phyloP scores from a whole-genome alignment of 2,797 vertebrate species.

The Phyllotis vaccarum region DNA sequence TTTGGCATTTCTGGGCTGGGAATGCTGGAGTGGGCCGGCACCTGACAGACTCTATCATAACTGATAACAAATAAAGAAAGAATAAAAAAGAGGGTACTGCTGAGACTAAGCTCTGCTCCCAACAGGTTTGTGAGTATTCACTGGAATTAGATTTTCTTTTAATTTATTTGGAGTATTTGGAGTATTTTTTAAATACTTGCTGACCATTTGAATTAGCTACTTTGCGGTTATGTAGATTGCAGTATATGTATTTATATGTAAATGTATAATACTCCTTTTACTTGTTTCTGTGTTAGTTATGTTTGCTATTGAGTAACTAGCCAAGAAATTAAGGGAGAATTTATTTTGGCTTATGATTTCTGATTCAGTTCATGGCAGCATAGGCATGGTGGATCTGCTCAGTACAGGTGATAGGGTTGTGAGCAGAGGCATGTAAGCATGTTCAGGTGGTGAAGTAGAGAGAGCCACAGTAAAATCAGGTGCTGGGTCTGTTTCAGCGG shows the following conservation, averaged over 20 bases:
- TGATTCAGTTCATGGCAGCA: background rate
- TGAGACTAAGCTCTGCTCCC: background rate
- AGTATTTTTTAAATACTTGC: background rate
- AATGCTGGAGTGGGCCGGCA: background rate
- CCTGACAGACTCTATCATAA: background rate
- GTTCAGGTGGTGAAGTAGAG: background rate
- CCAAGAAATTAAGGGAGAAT: background rate
- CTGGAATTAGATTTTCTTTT: conserved; percentile 20
- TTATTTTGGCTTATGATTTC: background rate
- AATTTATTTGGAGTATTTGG: conserved; percentile 4
- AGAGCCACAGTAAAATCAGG: background rate
- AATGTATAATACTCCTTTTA: background rate
- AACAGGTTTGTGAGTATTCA: background rate
- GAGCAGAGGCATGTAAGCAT: background rate
- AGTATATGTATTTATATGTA: background rate
- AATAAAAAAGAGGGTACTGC: too few species aligned
- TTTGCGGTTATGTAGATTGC: background rate
- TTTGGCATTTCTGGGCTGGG: background rate
- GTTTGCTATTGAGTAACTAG: background rate
- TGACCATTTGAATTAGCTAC: conserved; percentile 17
- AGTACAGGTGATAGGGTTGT: background rate
- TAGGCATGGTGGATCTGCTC: background rate
- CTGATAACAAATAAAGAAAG: background rate
- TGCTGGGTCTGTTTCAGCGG: background rate
- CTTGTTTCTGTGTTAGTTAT: background rate